Percentiles rank a stretch among this genome's conserved stretches.
Conservation (phyloP, 2,797 vertebrate species). For the Xenentodon cancila region DNA sequence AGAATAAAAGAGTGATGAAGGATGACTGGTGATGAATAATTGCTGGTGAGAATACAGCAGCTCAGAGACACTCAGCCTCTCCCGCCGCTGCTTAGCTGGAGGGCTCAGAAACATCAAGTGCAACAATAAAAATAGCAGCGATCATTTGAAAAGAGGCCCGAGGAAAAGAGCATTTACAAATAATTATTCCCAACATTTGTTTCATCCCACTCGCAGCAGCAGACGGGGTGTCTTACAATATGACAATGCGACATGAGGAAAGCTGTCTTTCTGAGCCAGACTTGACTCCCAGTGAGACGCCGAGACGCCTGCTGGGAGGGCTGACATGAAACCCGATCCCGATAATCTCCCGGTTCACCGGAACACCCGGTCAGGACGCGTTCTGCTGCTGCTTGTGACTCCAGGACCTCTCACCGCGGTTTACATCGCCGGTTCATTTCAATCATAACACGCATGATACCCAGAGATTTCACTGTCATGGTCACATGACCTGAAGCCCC, state of each 20-base stretch:
- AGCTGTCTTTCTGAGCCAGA: background rate
- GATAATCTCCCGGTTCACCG: too few species aligned
- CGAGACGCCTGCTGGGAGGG: background rate
- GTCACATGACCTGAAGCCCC: too few species aligned
- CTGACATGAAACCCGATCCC: background rate
- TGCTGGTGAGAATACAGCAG: conserved; percentile 49
- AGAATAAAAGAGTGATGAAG: conserved; percentile 35
- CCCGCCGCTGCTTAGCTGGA: conserved; percentile 36
- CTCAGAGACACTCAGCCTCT: conserved; percentile 45
- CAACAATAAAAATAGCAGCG: conserved; percentile 51
- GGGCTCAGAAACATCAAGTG: conserved; percentile 51
- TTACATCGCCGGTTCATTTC: too few species aligned
- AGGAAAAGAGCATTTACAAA: conserved; percentile 51
- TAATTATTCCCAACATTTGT: conserved; percentile 53
- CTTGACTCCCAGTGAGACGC: conserved; percentile 16
- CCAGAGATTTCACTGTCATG: too few species aligned
- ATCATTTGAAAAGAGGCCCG: conserved; percentile 43
- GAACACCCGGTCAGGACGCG: background rate
- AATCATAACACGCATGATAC: too few species aligned
- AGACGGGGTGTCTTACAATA: conserved; percentile 7
- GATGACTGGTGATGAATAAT: conserved; percentile 58
- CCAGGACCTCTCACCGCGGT: background rate
- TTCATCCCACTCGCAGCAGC: conserved; percentile 25
- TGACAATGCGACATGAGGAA: background rate
- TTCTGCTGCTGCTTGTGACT: background rate